Percentiles rank a stretch among this genome's conserved stretches.
phyloP scores from a whole-genome alignment of 2,888 invertebrate genomes.

The Adineta ricciae region DNA sequence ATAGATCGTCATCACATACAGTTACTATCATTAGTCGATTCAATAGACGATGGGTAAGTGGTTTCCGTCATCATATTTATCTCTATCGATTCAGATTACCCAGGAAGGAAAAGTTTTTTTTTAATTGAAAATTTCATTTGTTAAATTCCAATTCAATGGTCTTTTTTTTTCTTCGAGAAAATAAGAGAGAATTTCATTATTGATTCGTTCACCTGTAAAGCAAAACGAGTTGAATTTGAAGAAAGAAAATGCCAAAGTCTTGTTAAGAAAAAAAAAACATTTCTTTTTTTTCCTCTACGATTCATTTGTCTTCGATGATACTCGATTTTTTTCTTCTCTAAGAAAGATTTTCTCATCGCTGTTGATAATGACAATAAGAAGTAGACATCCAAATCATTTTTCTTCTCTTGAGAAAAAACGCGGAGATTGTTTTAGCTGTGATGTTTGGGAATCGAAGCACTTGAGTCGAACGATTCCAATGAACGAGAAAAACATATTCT shows the following conservation, averaged over 20 bases:
- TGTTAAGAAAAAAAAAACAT: background rate
- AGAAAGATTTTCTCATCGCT: background rate
- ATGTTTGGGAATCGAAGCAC: background rate
- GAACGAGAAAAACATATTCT: background rate
- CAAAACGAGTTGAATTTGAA: background rate
- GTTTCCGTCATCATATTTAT: background rate
- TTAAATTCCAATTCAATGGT: no score
- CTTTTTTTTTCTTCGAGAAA: background rate
- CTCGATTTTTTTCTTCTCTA: background rate
- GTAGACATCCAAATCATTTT: background rate
- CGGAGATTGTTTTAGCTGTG: background rate
- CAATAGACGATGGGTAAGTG: background rate
- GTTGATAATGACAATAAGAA: background rate
- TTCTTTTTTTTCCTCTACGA: background rate
- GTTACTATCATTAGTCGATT: background rate
- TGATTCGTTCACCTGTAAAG: background rate
- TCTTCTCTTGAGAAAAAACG: background rate
- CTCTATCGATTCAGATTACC: no score
- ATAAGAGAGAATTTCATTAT: background rate
- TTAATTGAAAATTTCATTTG: background rate
- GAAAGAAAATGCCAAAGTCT: no score
- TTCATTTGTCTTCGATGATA: background rate
- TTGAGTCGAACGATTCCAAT: background rate
- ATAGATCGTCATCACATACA: background rate
- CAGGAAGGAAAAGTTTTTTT: no score